Conservation (phyloP, 2,888 invertebrate species). For the Heteromyza rotundicornis region DNA sequence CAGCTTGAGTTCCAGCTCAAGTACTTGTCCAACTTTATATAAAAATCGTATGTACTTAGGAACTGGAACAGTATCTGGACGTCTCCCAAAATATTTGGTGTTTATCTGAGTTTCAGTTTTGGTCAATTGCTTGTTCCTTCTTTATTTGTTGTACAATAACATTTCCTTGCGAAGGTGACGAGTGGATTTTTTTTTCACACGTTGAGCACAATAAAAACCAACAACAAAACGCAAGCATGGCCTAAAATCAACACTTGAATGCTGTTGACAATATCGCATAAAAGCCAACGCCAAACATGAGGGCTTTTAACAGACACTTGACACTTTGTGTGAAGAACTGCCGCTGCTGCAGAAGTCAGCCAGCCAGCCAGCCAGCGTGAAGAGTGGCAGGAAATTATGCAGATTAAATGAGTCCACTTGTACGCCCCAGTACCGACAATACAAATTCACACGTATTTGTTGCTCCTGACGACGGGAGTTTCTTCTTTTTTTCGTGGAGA, state of each 20-base stretch:
- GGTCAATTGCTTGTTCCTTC: too few species aligned
- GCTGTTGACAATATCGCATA: constrained; percentile 10
- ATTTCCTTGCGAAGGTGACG: too few species aligned
- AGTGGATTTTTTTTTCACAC: too few species aligned
- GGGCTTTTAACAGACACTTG: constrained; percentile 50
- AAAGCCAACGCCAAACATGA: neutral
- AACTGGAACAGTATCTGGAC: too few species aligned
- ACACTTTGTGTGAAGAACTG: constrained; percentile 40
- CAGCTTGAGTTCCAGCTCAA: too few species aligned
- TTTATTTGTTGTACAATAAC: too few species aligned
- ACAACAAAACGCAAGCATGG: constrained; percentile 28
- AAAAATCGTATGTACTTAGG: too few species aligned
- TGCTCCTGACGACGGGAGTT: neutral
- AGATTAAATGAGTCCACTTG: constrained; percentile 48
- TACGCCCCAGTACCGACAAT: constrained; percentile 13
- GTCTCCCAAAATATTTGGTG: too few species aligned
- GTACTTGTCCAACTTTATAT: too few species aligned
- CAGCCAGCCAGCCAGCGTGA: too few species aligned
- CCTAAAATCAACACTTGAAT: constrained; percentile 21
- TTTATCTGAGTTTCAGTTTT: too few species aligned
- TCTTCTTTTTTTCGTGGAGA: neutral
- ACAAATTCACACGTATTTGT: constrained; percentile 26
- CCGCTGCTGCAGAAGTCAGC: too few species aligned
- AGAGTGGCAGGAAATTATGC: constrained; percentile 42
- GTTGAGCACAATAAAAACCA: constrained; percentile 16